phyloP scores from a whole-genome alignment of 2,797 vertebrate species.

The Myotis planiceps region DNA sequence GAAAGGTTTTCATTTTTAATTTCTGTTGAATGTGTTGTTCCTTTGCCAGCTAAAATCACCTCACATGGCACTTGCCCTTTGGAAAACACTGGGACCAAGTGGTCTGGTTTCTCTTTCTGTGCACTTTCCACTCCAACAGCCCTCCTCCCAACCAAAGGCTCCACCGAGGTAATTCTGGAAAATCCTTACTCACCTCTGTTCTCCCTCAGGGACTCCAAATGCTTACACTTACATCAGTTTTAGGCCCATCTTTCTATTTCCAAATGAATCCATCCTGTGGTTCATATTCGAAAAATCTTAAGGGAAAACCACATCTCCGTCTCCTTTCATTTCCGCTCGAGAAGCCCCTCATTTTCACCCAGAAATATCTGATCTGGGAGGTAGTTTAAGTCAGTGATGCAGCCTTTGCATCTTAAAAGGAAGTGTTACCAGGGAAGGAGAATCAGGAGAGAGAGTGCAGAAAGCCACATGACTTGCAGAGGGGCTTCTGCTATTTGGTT shows the following conservation, averaged over 20 bases:
- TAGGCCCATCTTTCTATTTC: constrained; percentile 62
- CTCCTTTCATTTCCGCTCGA: constrained; percentile 76
- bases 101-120: constrained; percentile 30
- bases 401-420: constrained; percentile 15
- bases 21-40: not conserved
- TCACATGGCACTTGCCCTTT: not conserved
- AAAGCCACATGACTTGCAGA: not conserved
- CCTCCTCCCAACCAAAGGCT: not conserved
- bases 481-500: not conserved
- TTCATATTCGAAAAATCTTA: constrained; percentile 30
- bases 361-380: not conserved
- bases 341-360: constrained; percentile 62
- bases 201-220: not conserved
- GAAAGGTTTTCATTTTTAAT: not conserved
- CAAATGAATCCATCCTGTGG: constrained; percentile 20
- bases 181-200: not conserved
- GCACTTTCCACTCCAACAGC: not conserved
- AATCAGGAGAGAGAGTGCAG: not conserved
- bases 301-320: constrained; percentile 41
- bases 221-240: constrained; percentile 25
- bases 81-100: not conserved
- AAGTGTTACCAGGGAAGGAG: not conserved
- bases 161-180: not conserved
- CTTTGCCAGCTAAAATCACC: not conserved
- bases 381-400: not conserved